Evolutionary conservation across 2,113 vertebrate genomes (phyloP).

Genomic region (Salvelinus sp.): DNA sequence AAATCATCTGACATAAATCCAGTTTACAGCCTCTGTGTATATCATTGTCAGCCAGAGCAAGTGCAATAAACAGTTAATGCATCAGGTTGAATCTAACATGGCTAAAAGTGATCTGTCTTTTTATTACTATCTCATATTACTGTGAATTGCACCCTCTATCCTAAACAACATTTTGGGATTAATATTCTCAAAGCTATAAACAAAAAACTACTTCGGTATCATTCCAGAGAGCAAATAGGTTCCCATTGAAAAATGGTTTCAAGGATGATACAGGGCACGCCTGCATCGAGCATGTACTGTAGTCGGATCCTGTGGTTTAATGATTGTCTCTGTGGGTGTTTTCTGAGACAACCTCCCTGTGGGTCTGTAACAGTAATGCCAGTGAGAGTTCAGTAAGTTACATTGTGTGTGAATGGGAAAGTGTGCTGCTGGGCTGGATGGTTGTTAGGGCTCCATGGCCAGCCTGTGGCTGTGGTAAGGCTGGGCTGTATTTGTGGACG

Average conservation of each 20-base stretch:
- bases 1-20: conserved; percentile 11
- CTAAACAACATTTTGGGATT: background rate
- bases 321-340: background rate
- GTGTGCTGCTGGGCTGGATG: background rate
- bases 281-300: background rate
- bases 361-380: background rate
- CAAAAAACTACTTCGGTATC: too few species aligned
- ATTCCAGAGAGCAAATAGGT: too few species aligned
- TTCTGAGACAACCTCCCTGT: background rate
- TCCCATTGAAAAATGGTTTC: too few species aligned
- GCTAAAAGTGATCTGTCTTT: background rate
- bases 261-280: too few species aligned
- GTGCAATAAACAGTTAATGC: conserved; percentile 1
- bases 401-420: background rate
- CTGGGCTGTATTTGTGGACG: conserved; percentile 38
- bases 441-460: conserved; percentile 4
- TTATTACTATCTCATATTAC: background rate
- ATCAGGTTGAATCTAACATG: background rate
- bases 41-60: background rate
- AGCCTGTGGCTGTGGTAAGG: conserved; percentile 26
- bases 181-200: too few species aligned
- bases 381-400: background rate
- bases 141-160: background rate
- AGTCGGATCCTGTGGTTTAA: background rate
- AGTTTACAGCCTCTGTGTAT: conserved; percentile 27